A percentile compares a stretch with the other conserved stretches of the same genome.
These are phyloP conservation scores for Raja brachyura DNA, from an alignment of 2,113 vertebrate species.

Conservation along the genomic window DNA sequence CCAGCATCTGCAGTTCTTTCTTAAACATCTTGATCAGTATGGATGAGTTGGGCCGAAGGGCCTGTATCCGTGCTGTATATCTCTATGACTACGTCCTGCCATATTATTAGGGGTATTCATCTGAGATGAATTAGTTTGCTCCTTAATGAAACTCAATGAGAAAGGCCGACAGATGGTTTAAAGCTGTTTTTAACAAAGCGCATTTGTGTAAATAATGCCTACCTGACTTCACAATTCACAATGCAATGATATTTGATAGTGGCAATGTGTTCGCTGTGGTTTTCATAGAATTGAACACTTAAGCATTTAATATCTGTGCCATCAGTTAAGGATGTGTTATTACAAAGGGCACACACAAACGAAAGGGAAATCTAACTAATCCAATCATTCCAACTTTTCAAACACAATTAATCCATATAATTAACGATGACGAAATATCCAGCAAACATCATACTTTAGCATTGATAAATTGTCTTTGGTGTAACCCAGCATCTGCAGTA, in stretches of 20 bases:
- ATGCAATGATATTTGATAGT: neutral
- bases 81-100: neutral
- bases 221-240: neutral
- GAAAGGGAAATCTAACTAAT: neutral
- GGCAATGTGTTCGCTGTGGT: neutral
- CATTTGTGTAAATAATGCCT: neutral
- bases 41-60: no score
- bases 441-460: neutral
- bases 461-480: neutral
- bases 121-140: neutral
- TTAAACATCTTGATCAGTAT: no score
- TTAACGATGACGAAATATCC: neutral
- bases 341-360: neutral
- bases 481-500: no score
- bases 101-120: neutral
- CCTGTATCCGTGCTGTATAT: no score
- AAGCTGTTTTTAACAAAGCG: neutral
- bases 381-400: neutral
- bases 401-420: neutral
- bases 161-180: neutral
- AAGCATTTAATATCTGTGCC: neutral
- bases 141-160: neutral
- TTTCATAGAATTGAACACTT: neutral
- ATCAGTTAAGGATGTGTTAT: neutral
- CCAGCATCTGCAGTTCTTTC: no score